phyloP scores from a whole-genome alignment of 2,797 vertebrate species.

The Heterohyrax brucei region DNA sequence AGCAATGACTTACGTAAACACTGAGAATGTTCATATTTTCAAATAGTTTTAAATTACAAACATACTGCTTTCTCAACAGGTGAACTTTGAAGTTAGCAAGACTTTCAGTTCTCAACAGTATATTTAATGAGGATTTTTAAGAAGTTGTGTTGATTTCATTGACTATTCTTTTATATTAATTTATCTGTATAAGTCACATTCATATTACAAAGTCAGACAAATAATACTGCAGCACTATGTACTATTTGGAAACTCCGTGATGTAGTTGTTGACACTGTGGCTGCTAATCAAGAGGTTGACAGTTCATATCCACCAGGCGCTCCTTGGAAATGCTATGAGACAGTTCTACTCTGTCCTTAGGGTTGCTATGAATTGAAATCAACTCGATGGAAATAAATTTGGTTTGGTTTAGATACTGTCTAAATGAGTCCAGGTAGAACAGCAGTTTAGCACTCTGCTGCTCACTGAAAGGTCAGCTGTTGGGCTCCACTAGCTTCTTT shows the following conservation, averaged over 20 bases:
- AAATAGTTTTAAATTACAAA: background rate
- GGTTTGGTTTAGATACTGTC: background rate
- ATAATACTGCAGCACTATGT: background rate
- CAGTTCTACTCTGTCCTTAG: too few species aligned
- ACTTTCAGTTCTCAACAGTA: background rate
- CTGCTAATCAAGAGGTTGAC: too few species aligned
- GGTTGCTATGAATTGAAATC: too few species aligned
- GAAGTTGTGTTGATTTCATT: background rate
- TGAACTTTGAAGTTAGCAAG: background rate
- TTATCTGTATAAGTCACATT: background rate
- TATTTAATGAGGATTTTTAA: background rate
- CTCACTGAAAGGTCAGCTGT: too few species aligned
- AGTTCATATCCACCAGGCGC: too few species aligned
- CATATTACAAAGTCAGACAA: background rate
- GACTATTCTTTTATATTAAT: background rate
- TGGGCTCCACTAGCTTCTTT: too few species aligned
- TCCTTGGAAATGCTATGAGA: too few species aligned
- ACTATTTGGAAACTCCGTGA: too few species aligned
- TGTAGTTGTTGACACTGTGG: too few species aligned
- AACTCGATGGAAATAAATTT: too few species aligned
- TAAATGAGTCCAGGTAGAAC: too few species aligned
- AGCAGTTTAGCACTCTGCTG: too few species aligned
- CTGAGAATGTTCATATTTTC: background rate
- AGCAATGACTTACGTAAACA: background rate
- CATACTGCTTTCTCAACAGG: background rate